phyloP scores from a whole-genome alignment of 1,140 invertebrate species.

The Propsilocerus akamusi region DNA sequence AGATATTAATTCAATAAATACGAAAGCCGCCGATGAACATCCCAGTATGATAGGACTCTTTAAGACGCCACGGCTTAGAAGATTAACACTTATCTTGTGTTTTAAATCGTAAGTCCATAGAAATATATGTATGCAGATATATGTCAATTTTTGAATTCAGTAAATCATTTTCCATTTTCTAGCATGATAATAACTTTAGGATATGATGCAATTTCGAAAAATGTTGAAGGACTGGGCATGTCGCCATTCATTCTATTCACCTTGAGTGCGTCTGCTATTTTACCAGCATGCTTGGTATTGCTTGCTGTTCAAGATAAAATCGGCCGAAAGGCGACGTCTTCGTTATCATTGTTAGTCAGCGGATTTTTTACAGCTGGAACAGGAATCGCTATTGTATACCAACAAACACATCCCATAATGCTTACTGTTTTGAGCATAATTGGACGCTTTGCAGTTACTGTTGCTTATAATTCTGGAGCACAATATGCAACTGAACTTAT shows the following conservation, averaged over 20 bases:
- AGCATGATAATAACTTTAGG: conserved; percentile 40
- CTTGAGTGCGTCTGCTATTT: conserved; percentile 32
- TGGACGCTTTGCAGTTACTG: conserved; percentile 31
- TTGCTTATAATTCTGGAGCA: conserved; percentile 39
- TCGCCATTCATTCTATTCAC: conserved; percentile 35
- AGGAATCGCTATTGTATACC: conserved; percentile 21
- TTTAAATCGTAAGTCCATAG: conserved; percentile 40
- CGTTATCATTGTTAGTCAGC: conserved; percentile 30
- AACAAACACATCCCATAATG: conserved; percentile 11
- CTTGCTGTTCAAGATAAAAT: conserved; percentile 33
- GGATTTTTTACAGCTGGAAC: conserved; percentile 28
- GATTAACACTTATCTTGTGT: conserved; percentile 32
- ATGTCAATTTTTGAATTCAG: background rate
- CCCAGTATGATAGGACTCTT: conserved; percentile 30
- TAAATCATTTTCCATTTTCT: conserved; percentile 8
- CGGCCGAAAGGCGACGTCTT: conserved; percentile 35
- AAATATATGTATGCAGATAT: conserved; percentile 18
- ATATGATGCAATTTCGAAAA: conserved; percentile 41
- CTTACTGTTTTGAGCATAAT: conserved; percentile 23
- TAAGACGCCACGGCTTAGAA: conserved; percentile 30
- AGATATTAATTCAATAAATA: conserved; percentile 15
- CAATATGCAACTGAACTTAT: conserved; percentile 46
- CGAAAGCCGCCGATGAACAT: conserved; percentile 13
- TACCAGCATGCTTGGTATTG: conserved; percentile 37
- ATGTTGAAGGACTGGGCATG: conserved; percentile 34